Percentiles rank a stretch among this genome's conserved stretches.
These are phyloP conservation scores for Chelonoidis abingdonii DNA, from an alignment of 2,113 vertebrate genomes.

Conservation along the genomic window DNA sequence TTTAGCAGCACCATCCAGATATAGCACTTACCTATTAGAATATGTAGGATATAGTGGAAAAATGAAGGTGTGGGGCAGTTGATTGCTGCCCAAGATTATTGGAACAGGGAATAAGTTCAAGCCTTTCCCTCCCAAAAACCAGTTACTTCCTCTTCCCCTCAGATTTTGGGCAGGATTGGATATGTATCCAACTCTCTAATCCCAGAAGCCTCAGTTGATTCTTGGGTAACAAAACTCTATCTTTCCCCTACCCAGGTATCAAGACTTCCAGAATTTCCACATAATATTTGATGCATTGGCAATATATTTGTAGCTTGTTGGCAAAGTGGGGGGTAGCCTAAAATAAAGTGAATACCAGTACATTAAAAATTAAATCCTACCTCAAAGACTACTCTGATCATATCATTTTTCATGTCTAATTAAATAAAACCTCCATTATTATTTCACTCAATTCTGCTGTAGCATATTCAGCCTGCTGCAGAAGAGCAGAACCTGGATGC, in stretches of 20 bases:
- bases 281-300: not conserved
- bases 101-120: not conserved
- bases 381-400: not conserved
- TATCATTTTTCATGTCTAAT: not conserved
- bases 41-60: not conserved
- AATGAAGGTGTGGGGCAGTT: not conserved
- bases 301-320: not conserved
- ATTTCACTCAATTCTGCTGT: not conserved
- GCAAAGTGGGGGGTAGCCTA: not conserved
- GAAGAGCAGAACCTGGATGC: not conserved
- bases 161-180: not conserved
- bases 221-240: not conserved
- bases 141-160: not conserved
- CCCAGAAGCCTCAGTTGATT: not conserved
- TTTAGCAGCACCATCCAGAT: not conserved
- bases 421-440: not conserved
- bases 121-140: not conserved
- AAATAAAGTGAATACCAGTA: not conserved
- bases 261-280: not conserved
- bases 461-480: not conserved
- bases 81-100: not conserved
- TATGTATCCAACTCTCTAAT: not conserved
- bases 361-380: not conserved
- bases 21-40: not conserved
- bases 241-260: not conserved